phyloP scores from a whole-genome alignment of 2,797 vertebrate genomes.

The Coranthus polyacanthus region DNA sequence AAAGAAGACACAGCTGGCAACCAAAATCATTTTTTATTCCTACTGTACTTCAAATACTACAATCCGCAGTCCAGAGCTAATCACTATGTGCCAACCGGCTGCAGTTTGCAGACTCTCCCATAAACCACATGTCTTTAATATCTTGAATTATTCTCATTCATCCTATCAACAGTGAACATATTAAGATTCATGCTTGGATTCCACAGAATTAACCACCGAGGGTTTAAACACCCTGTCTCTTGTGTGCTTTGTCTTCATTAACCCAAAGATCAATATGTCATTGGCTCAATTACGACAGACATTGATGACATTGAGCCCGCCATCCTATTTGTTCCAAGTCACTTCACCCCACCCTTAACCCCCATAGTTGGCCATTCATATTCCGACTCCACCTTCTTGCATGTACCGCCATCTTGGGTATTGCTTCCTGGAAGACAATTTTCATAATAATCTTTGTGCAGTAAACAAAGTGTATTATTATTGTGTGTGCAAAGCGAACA shows the following conservation, averaged over 20 bases:
- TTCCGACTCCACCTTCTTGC: constrained; percentile 5
- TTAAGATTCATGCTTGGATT: constrained; percentile 65
- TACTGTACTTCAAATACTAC: constrained; percentile 11
- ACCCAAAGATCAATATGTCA: constrained; percentile 82
- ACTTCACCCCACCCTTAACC: constrained; percentile 69
- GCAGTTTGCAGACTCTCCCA: constrained; percentile 21
- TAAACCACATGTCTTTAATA: constrained; percentile 25
- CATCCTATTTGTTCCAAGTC: constrained; percentile 76
- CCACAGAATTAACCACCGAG: constrained; percentile 53
- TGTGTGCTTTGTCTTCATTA: constrained; percentile 82
- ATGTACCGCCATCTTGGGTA: constrained; percentile 27
- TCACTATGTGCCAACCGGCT: constrained; percentile 18
- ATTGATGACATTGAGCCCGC: constrained; percentile 75
- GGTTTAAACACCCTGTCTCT: constrained; percentile 65
- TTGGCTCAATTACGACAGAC: constrained; percentile 78
- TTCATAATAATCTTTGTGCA: constrained; percentile 68
- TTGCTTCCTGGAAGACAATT: constrained; percentile 48
- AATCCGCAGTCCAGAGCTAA: constrained; percentile 7
- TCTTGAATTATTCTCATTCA: constrained; percentile 38
- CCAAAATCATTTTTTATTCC: constrained; percentile 26
- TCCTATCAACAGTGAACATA: constrained; percentile 26
- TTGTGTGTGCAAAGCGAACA: constrained; percentile 52
- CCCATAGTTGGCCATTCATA: constrained; percentile 24
- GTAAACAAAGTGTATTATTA: constrained; percentile 68
- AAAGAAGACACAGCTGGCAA: constrained; percentile 1